phyloP scores from a whole-genome alignment of 2,888 invertebrate species.

The Magallana nippona region DNA sequence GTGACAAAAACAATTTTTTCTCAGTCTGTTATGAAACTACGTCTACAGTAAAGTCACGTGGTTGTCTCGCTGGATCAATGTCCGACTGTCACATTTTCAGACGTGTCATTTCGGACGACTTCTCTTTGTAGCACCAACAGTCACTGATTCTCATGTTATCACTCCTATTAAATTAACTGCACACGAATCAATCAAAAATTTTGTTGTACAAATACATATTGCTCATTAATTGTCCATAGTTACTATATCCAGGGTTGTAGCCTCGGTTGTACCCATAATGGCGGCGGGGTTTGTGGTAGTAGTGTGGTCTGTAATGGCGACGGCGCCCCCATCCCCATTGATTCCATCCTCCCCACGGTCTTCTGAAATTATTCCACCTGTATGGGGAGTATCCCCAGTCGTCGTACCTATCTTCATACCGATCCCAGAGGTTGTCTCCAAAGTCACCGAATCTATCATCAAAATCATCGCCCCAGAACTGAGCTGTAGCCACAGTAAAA shows the following conservation, averaged over 20 bases:
- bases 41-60: too few species aligned
- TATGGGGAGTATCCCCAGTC: conserved; percentile 8
- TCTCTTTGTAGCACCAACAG: too few species aligned
- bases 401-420: background rate
- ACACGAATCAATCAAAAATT: background rate
- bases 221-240: background rate
- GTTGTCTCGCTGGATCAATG: too few species aligned
- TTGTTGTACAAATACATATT: background rate
- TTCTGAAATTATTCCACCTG: background rate
- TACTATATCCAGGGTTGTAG: conserved; percentile 3
- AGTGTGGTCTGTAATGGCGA: background rate
- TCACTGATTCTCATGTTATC: too few species aligned
- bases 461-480: conserved; percentile 1
- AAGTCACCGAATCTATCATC: background rate
- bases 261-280: background rate
- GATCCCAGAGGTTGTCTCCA: background rate
- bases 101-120: too few species aligned
- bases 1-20: too few species aligned
- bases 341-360: conserved; percentile 4
- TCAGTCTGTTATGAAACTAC: too few species aligned
- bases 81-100: too few species aligned
- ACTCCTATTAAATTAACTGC: too few species aligned
- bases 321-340: background rate
- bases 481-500: background rate
- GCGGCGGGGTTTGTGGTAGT: background rate